phyloP scores from a whole-genome alignment of 2,113 vertebrate genomes.

The Etheostoma spectabile region DNA sequence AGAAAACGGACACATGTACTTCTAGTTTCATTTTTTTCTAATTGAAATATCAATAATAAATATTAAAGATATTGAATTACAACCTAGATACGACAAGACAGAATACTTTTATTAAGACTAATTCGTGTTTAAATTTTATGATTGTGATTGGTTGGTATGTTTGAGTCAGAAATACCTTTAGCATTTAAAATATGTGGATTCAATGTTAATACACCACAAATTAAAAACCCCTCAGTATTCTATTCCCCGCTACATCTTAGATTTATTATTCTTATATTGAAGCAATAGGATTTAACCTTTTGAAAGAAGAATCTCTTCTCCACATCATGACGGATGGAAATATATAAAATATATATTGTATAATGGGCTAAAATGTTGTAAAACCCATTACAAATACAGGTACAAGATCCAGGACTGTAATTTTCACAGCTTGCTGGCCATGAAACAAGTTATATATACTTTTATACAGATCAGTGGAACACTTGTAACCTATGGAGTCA shows the following conservation, averaged over 20 bases:
- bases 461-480: constrained; percentile 7
- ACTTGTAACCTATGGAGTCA: background rate
- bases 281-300: background rate
- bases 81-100: background rate
- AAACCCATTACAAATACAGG: background rate
- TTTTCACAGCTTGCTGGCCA: constrained; percentile 7
- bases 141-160: background rate
- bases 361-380: constrained; percentile 11
- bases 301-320: background rate
- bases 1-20: background rate
- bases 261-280: background rate
- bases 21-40: background rate
- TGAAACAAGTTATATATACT: constrained; percentile 12
- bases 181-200: background rate
- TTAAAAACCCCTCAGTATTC: background rate
- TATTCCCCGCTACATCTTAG: background rate
- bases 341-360: constrained; percentile 5
- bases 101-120: background rate
- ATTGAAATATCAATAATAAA: background rate
- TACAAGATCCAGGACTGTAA: background rate
- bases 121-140: background rate
- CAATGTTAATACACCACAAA: background rate
- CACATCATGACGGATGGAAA: background rate
- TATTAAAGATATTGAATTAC: background rate
- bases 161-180: background rate